Evolutionary conservation across 2,888 invertebrate species (phyloP).

Genomic region (Apotomis betuletana): DNA sequence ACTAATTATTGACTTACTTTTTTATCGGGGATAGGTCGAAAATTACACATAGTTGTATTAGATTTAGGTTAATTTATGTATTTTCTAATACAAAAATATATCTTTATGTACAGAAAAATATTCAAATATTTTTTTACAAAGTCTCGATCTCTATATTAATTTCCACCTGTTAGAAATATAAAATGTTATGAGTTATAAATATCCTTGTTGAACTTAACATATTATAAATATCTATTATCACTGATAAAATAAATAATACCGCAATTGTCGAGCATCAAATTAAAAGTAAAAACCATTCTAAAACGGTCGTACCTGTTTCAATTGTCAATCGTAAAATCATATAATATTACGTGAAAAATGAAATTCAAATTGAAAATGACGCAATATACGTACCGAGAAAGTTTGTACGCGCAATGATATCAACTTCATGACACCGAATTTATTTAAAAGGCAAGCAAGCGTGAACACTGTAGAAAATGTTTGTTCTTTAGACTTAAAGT

Average conservation of each 20-base stretch:
- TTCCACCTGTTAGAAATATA: too few species aligned
- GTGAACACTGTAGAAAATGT: conserved; percentile 27
- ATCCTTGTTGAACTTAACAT: too few species aligned
- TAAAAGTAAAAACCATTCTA: background rate
- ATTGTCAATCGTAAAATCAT: background rate
- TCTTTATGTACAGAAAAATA: too few species aligned
- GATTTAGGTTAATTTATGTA: too few species aligned
- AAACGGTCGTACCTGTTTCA: background rate
- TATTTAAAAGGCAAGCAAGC: conserved; percentile 29
- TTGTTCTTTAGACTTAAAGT: conserved; percentile 32
- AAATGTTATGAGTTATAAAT: too few species aligned
- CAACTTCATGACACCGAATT: conserved; percentile 26
- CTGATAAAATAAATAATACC: background rate
- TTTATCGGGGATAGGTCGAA: too few species aligned
- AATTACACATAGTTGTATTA: too few species aligned
- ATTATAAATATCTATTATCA: too few species aligned
- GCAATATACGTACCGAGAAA: conserved; percentile 29
- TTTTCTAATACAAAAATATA: too few species aligned
- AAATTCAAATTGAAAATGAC: conserved; percentile 24
- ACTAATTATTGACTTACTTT: too few species aligned
- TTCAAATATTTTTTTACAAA: too few species aligned
- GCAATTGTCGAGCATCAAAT: background rate
- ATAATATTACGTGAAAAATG: conserved; percentile 6
- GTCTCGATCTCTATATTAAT: too few species aligned
- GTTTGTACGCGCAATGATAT: conserved; percentile 11